Evolutionary conservation across 2,888 invertebrate species (phyloP).

Genomic region (Acanthopleura granulata): DNA sequence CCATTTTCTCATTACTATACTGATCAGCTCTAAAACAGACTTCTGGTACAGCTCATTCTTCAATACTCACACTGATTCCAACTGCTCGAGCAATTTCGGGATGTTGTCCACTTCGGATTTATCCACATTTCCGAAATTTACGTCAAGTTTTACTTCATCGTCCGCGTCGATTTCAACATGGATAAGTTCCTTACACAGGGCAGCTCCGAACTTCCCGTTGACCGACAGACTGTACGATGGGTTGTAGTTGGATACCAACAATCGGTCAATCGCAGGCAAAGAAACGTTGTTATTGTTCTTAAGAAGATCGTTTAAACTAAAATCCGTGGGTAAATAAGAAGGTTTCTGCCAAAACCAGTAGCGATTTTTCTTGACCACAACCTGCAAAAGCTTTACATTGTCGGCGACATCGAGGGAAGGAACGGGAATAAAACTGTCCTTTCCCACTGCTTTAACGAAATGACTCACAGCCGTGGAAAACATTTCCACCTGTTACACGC

Average conservation of each 20-base stretch:
- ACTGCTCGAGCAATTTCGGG: constrained; percentile 7
- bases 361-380: constrained; percentile 38
- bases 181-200: constrained; percentile 39
- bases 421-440: constrained; percentile 38
- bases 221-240: constrained; percentile 38
- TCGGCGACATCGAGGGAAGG: constrained; percentile 42
- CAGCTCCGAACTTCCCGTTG: constrained; percentile 47
- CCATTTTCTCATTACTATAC: no score
- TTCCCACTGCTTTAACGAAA: constrained; percentile 43
- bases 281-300: constrained; percentile 17
- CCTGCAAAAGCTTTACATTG: constrained; percentile 37
- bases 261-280: not conserved
- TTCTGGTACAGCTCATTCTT: no score
- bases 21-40: no score
- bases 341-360: constrained; percentile 31
- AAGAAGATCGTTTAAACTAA: constrained; percentile 29
- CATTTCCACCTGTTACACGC: constrained; percentile 28
- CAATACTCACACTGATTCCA: not conserved
- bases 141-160: constrained; percentile 36
- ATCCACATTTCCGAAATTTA: constrained; percentile 36
- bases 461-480: constrained; percentile 47
- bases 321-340: constrained; percentile 30
- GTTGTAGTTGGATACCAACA: constrained; percentile 31
- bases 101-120: constrained; percentile 30
- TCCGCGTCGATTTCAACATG: constrained; percentile 39